Evolutionary conservation across 2,113 vertebrate genomes (phyloP), one percentile per base, ranked within the genome.

Genomic region (Phrynosoma platyrhinos): DNA sequence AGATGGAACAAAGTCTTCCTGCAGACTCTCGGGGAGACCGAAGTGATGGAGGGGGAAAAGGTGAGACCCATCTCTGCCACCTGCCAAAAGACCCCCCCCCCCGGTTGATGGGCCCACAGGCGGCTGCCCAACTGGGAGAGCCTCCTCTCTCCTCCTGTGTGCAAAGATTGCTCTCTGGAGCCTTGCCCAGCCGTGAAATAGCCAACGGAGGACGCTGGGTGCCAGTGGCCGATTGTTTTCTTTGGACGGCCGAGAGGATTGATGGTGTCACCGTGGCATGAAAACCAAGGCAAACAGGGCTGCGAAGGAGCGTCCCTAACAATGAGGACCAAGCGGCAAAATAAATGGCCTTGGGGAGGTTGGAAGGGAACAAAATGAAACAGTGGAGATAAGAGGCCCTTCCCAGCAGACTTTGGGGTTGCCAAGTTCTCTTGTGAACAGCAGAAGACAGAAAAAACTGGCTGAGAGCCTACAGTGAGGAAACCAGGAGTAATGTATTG

Each of bases 201-300:
- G 85, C 6, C 0, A 9, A 58, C 13, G 25, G 23, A 55, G 4
- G 62, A 30, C 42, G 87, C 88, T 91, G 90, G 87, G 88, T 36
- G 36, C 36, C 36, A 36, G 36, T 36, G 36, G 36, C 36, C 36
- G 36, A 89, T 91, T 91, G 93, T 92, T 72, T 66, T 42, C 30
- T 75, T 82, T 66, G 87, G 58, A 23, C 68, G 87, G 30, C 58
- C 30, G 53, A 53, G 1, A 1, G 8, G 83, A 91, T 88, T 86
- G 84, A 91, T 72, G 83, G 90, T 82, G 91, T 94, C 90, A 8
- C 0, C 36, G 36, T 36, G 36, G 36, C 36, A 36, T 36, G 0
- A 1, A 0, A 12, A 68, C 25, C 0, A 4, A 2, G 81, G 87
- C 91, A 86, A 91, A 92, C 78, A 87, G 69, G 30, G 53, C 58